phyloP scores from a whole-genome alignment of 2,797 vertebrate genomes.

The Melanotaenia boesemani region DNA sequence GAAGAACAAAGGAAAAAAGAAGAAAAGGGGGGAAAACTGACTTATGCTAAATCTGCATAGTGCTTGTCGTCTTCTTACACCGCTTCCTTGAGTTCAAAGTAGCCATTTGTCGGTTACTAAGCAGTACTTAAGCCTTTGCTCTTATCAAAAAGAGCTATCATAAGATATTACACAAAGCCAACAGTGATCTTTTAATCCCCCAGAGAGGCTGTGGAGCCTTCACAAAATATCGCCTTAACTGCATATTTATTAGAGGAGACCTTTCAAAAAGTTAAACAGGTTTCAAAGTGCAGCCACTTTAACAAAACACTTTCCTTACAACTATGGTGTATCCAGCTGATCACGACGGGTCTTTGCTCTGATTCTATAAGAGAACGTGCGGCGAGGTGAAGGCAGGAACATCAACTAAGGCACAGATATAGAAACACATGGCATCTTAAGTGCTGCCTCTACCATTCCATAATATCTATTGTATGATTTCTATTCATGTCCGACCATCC shows the following conservation, averaged over 20 bases:
- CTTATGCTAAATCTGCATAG: conserved; percentile 53
- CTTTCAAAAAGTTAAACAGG: conserved; percentile 68
- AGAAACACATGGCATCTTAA: conserved; percentile 71
- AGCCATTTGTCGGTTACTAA: conserved; percentile 53
- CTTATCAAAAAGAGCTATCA: conserved; percentile 77
- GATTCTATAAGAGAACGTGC: conserved; percentile 48
- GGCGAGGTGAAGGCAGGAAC: conserved; percentile 53
- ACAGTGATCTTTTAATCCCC: conserved; percentile 76
- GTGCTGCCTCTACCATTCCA: conserved; percentile 54
- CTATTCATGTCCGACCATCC: conserved; percentile 79
- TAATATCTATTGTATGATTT: conserved; percentile 76
- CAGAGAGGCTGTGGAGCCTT: conserved; percentile 64
- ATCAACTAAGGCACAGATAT: conserved; percentile 49
- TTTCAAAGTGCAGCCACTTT: conserved; percentile 55
- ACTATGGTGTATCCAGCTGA: conserved; percentile 48
- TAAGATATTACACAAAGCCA: conserved; percentile 81
- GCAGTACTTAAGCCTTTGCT: conserved; percentile 69
- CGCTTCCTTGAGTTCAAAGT: conserved; percentile 61
- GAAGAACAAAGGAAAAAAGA: conserved; percentile 43
- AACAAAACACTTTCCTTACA: conserved; percentile 50
- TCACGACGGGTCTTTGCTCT: conserved; percentile 32
- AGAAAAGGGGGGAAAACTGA: conserved; percentile 25
- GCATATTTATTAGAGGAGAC: conserved; percentile 76
- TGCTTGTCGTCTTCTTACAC: conserved; percentile 58
- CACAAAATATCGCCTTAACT: conserved; percentile 75